Conservation (phyloP, 2,113 vertebrate genomes). For the Suricata suricatta region DNA sequence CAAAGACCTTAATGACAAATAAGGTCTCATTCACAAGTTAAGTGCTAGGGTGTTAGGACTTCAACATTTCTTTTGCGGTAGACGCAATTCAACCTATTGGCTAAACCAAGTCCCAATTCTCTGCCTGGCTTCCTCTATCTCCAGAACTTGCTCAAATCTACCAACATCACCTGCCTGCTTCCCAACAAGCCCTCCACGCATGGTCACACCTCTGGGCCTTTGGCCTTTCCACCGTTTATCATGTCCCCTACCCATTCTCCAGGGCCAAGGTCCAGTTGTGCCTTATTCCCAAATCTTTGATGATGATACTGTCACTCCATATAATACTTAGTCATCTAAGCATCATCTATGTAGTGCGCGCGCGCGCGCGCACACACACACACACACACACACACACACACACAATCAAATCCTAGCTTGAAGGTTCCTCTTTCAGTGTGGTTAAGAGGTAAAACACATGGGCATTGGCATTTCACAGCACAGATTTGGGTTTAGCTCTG, state of each 20-base stretch:
- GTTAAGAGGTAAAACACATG: neutral
- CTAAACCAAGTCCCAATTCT: neutral
- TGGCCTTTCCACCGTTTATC: too few relatives aligned
- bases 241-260: neutral
- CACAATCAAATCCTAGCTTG: neutral
- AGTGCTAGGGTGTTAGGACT: neutral
- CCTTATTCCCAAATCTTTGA: neutral
- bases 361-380: neutral
- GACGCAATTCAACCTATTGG: neutral
- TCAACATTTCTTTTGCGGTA: neutral
- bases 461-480: neutral
- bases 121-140: neutral
- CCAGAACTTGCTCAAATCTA: neutral
- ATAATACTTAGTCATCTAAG: neutral
- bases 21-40: neutral
- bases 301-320: neutral
- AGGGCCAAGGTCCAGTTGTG: neutral
- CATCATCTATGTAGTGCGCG: neutral
- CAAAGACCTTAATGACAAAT: neutral
- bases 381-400: neutral
- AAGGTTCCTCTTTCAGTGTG: neutral
- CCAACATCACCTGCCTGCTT: neutral
- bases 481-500: neutral
- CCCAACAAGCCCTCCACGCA: neutral
- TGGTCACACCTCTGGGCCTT: neutral